Evolutionary conservation across 2,797 vertebrate genomes (phyloP), one percentile per base, ranked within the genome.

Genomic region (Falco berigora): DNA sequence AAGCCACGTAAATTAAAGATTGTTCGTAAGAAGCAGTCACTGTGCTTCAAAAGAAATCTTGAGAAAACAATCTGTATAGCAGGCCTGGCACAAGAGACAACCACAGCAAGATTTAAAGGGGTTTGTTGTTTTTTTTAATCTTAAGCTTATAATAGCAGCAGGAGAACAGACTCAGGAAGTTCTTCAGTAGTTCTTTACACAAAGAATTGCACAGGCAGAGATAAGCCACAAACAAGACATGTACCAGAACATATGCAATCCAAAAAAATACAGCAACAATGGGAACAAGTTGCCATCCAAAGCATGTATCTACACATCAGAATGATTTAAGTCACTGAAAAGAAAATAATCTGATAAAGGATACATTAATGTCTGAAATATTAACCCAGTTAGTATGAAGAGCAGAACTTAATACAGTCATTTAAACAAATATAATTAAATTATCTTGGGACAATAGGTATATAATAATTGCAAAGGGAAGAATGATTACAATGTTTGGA

Each of bases 201-300:
- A 38, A 50, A 63, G 17, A 67, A 69, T 5, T 74, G 20, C 27
- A 79, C 76, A 63, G 10, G 42, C 59, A 86, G 67, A 69, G 17
- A 38, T 22, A 82, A 77, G 28, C 12, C 55, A 79, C 28, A 23
- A 75, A 53, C 6, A 78, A 23, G 18, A 73, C 17, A 52, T 0
- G 0, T 1, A 90, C 21, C 22, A 81, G 36, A 93, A 64, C 21
- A 59, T 0, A 23, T 0, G 5, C 38, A 82, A 34, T 9, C 16
- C 0, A 66, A 84, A 58, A 58, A 86, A 63, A 38, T 13, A 77
- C 56, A 87, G 27, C 17, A 88, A 34, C 42, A 78, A 23, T 2
- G 2, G 22, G 30, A 84, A 58, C 12, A 46, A 81, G 36, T 3
- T 81, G 25, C 12, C 21, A 86, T 42, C 23, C 64, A 88, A 61